These are phyloP conservation scores for Resseliella maxima DNA, from an alignment of 2,888 invertebrate genomes.

Conservation along the genomic window DNA sequence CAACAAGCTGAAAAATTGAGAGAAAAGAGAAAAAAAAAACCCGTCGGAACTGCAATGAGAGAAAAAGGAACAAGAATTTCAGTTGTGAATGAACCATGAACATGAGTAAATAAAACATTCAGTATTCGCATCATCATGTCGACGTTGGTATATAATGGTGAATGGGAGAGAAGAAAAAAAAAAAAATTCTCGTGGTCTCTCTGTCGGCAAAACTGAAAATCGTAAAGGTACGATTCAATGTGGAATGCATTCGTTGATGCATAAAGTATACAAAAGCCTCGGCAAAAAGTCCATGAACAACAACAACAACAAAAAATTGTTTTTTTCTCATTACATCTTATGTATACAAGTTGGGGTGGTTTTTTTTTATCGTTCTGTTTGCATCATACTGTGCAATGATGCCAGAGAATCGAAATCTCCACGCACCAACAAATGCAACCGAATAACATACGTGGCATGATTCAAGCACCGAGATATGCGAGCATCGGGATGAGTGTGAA, in stretches of 20 bases:
- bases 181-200: slow-evolving; percentile 10
- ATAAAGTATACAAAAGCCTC: background rate
- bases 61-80: background rate
- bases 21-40: background rate
- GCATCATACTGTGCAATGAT: background rate
- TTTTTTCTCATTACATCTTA: slow-evolving; percentile 15
- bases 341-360: slow-evolving; percentile 42
- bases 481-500: slow-evolving; percentile 23
- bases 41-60: background rate
- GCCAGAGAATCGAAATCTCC: background rate
- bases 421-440: background rate
- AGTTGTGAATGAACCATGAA: background rate
- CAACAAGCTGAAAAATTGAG: background rate
- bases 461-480: background rate
- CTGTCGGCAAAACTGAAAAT: background rate
- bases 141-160: background rate
- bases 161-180: background rate
- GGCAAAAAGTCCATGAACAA: background rate
- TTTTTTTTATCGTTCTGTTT: background rate
- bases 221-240: slow-evolving; percentile 10
- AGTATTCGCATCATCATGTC: slow-evolving; percentile 26
- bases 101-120: slow-evolving; percentile 41
- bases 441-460: slow-evolving; percentile 21
- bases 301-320: no score
- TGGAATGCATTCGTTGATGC: slow-evolving; percentile 14